Base-by-base conservation (phyloP, 1,140 invertebrate species). In the Epicauta chinensis region DNA sequence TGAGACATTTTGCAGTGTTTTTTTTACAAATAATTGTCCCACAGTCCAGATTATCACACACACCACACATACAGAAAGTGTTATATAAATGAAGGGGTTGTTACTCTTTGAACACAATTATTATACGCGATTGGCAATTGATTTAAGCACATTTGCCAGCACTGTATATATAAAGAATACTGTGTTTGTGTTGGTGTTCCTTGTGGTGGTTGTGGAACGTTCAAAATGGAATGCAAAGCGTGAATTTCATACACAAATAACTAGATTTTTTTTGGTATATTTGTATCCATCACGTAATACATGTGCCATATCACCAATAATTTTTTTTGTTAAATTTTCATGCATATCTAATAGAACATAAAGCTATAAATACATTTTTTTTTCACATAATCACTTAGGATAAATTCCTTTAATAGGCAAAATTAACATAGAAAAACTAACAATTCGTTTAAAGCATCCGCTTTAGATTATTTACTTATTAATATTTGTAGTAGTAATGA, bases 261-360 rank as follows among this genome's bases (percentile, higher is more conserved):
- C 30, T 38, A 30, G 30, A 30, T 37, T 39, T n/a, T n/a, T 46
- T 49, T 49, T 49, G 46, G 46, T 49, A 49, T 49, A 39, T 52
- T 59, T 44, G 32, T 41, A 60, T 51, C 52, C 49, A 58, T 60
- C 55, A 58, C 59, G 58, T 54, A 47, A 58, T 57, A 17, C 29
- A 16, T 45, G 55, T 58, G 56, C 59, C 59, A 42, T 58, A 61
- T 58, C 52, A 60, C 56, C 56, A 59, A 55, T 44, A 30, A 55
- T 53, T 51, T 29, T 43, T 44, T 35, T 23, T n/a, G n/a, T n/a
- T n/a, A n/a, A 41, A 49, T 23, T 35, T 49, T 42, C 61, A 63
- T 63, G 58, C 58, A 49, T 49, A 58, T 63, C 55, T 60, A 60
- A 55, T 52, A 56, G 51, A 57, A 53, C 49, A 53, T 58, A 60